Percentiles rank a stretch among this genome's conserved stretches.
Conservation (phyloP, 2,888 invertebrate species). For the Trissolcus japonicus region DNA sequence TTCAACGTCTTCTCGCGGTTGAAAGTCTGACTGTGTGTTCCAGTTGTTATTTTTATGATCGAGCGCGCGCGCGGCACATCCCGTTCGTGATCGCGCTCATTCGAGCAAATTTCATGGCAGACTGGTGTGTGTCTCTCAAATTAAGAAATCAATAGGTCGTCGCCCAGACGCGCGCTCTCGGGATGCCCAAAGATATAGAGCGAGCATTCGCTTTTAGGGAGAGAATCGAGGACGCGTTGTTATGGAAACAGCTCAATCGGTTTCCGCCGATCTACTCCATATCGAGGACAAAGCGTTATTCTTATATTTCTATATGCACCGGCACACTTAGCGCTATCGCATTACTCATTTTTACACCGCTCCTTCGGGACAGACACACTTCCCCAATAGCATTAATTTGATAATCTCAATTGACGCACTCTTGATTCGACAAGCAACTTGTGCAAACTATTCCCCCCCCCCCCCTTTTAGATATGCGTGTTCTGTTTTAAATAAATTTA, state of each 20-base stretch:
- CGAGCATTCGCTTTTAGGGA: slow-evolving; percentile 59
- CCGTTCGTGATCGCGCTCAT: slow-evolving; percentile 53
- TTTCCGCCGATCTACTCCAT: slow-evolving; percentile 59
- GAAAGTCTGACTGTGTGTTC: slow-evolving; percentile 50
- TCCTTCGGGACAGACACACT: background rate
- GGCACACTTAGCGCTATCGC: slow-evolving; percentile 51
- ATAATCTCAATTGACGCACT: no score
- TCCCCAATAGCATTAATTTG: no score
- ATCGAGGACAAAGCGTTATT: slow-evolving; percentile 59
- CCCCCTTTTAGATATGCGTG: no score
- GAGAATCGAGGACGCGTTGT: slow-evolving; percentile 60
- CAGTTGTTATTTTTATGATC: slow-evolving; percentile 50
- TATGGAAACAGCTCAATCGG: slow-evolving; percentile 59
- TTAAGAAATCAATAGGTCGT: slow-evolving; percentile 59
- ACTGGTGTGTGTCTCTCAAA: slow-evolving; percentile 37
- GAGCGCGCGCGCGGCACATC: slow-evolving; percentile 39
- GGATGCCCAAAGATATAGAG: slow-evolving; percentile 58
- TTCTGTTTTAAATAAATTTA: no score
- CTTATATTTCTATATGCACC: slow-evolving; percentile 30
- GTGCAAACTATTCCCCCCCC: no score
- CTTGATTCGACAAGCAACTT: no score
- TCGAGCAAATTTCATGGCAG: slow-evolving; percentile 53
- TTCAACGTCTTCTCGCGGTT: slow-evolving; percentile 34
- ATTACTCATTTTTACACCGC: slow-evolving; percentile 11
- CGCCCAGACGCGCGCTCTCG: slow-evolving; percentile 52